phyloP scores from a whole-genome alignment of 2,888 invertebrate species.

The Strigamia transsilvanica region DNA sequence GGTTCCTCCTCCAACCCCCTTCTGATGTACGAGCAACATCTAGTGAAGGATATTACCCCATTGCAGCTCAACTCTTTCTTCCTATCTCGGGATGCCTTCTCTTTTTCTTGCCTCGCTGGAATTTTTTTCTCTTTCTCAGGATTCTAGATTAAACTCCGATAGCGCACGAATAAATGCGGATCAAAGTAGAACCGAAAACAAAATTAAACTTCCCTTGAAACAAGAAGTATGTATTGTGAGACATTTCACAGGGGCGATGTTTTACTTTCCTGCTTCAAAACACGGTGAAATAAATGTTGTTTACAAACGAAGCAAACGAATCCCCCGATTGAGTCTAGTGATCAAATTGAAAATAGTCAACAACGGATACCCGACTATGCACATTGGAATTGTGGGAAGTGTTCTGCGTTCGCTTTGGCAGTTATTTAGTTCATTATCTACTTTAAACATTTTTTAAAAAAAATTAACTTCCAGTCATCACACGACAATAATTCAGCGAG shows the following conservation, averaged over 20 bases:
- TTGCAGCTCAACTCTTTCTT: conserved; percentile 39
- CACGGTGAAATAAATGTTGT: too few relatives aligned
- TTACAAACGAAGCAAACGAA: too few relatives aligned
- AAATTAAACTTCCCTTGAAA: conserved; percentile 1
- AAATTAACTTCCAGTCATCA: neutral
- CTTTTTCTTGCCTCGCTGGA: conserved; percentile 35
- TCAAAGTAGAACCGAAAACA: conserved; percentile 33
- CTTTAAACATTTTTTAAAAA: too few relatives aligned
- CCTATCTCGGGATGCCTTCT: conserved; percentile 31
- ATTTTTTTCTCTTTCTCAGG: conserved; percentile 19
- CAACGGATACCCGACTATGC: too few relatives aligned
- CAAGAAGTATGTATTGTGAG: neutral
- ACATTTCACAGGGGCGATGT: neutral
- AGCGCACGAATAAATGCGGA: conserved; percentile 26
- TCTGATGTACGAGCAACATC: conserved; percentile 36
- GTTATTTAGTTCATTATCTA: too few relatives aligned
- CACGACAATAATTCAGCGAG: neutral
- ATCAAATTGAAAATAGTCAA: too few relatives aligned
- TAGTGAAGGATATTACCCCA: conserved; percentile 39
- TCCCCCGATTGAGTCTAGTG: too few relatives aligned
- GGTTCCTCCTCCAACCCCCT: conserved; percentile 7
- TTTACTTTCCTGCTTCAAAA: too few relatives aligned
- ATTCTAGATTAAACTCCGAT: conserved; percentile 38
- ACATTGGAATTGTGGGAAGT: too few relatives aligned
- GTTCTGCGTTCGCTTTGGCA: too few relatives aligned